These are phyloP conservation scores for Pholis gunnellus DNA, from an alignment of 2,113 vertebrate species.

Conservation along the genomic window DNA sequence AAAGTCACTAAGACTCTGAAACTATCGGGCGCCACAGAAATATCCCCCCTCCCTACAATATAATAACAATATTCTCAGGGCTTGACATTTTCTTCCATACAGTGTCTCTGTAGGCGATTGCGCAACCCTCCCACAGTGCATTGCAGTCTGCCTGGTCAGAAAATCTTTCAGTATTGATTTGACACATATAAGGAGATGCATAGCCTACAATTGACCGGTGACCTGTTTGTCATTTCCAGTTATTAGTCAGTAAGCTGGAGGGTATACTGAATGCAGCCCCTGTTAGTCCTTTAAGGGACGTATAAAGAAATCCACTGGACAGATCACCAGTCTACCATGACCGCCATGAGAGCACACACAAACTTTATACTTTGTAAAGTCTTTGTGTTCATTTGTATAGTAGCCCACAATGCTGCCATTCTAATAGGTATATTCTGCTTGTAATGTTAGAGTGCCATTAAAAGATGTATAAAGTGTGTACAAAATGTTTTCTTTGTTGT, in stretches of 20 bases:
- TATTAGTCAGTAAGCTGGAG: slow-evolving; percentile 34
- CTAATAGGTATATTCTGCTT: background rate
- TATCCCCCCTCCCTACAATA: background rate
- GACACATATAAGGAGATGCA: slow-evolving; percentile 60
- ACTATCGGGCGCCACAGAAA: background rate
- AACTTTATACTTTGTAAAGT: background rate
- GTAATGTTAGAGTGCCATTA: background rate
- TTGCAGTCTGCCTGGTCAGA: slow-evolving; percentile 7
- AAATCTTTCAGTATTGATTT: slow-evolving; percentile 65
- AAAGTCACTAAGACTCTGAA: background rate
- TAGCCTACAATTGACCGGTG: slow-evolving; percentile 67
- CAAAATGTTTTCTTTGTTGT: background rate
- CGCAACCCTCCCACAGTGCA: background rate
- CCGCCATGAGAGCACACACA: background rate
- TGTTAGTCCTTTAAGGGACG: background rate
- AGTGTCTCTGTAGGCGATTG: background rate
- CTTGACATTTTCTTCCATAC: background rate
- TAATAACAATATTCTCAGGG: background rate
- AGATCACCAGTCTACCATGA: background rate
- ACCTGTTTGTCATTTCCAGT: slow-evolving; percentile 57
- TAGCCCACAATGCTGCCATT: background rate
- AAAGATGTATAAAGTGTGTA: background rate
- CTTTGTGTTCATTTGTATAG: background rate
- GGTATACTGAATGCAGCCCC: background rate
- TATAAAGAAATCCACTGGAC: background rate